A percentile compares a stretch with the other conserved stretches of the same genome.
Evolutionary conservation across 2,797 vertebrate species (phyloP).

Genomic region (Uromys caudimaculatus): DNA sequence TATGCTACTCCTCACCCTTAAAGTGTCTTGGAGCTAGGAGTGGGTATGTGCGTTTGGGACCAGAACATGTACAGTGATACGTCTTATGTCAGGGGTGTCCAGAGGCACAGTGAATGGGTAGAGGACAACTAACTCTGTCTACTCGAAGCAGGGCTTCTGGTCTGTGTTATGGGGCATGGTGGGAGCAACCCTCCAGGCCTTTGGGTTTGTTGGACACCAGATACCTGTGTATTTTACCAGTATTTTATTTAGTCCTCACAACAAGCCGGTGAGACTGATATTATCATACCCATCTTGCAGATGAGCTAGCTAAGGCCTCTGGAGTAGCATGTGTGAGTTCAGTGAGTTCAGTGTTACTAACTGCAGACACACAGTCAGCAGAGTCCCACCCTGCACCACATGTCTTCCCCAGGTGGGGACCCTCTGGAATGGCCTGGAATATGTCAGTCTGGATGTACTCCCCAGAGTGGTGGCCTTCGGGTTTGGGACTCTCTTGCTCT

Average conservation of each 20-base stretch:
- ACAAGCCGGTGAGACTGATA: neutral
- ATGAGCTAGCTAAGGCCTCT: slow-evolving; percentile 21
- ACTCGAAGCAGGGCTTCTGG: neutral
- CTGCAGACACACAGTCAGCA: neutral
- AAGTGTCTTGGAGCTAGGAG: neutral
- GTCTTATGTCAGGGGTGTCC: neutral
- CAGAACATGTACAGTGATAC: neutral
- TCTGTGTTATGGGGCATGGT: neutral
- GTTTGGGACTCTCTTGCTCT: neutral
- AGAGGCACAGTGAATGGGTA: neutral
- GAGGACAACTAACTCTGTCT: neutral
- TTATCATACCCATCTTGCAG: neutral
- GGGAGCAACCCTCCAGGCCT: neutral
- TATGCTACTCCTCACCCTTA: slow-evolving; percentile 6
- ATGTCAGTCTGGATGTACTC: neutral
- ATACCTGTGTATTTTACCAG: neutral
- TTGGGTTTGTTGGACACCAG: neutral
- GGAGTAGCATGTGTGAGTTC: neutral
- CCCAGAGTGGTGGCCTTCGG: neutral
- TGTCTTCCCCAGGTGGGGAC: neutral
- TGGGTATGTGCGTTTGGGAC: neutral
- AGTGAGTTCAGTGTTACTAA: neutral
- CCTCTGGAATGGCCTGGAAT: slow-evolving; percentile 5
- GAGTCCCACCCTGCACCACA: neutral
- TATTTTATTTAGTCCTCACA: slow-evolving; percentile 27